These are phyloP conservation scores for Lagodon rhomboides DNA, from an alignment of 2,797 vertebrate genomes.

Conservation along the genomic window DNA sequence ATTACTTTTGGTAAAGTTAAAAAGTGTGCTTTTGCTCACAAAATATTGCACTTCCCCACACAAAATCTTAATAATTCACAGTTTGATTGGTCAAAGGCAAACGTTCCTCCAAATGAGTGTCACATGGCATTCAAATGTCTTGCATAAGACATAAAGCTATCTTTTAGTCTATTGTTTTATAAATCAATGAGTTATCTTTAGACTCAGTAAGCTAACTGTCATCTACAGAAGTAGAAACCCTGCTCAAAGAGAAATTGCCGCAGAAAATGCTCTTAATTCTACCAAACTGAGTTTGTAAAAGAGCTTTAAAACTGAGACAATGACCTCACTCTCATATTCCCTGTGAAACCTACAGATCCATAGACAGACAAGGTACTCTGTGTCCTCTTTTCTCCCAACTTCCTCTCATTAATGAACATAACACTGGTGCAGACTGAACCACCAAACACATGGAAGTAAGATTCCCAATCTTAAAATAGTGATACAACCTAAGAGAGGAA, in stretches of 20 bases:
- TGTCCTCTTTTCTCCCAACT: constrained; percentile 36
- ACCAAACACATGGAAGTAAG: constrained; percentile 54
- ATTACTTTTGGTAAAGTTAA: constrained; percentile 59
- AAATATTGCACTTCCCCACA: constrained; percentile 84
- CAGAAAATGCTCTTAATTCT: constrained; percentile 27
- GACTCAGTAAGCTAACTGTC: constrained; percentile 15
- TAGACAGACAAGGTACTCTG: constrained; percentile 19
- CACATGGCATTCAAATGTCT: constrained; percentile 47
- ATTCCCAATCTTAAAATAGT: constrained; percentile 78
- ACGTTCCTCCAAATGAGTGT: constrained; percentile 49
- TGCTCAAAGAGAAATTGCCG: constrained; percentile 19
- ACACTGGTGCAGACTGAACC: constrained; percentile 58
- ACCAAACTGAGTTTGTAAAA: constrained; percentile 11
- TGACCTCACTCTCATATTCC: constrained; percentile 25
- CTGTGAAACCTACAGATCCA: constrained; percentile 50
- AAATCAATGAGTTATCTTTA: constrained; percentile 29
- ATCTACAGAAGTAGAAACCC: constrained; percentile 30
- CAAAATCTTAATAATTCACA: constrained; percentile 78
- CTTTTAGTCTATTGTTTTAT: constrained; percentile 21
- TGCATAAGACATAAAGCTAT: constrained; percentile 66
- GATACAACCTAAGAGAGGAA: constrained; percentile 56
- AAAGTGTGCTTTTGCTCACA: constrained; percentile 55
- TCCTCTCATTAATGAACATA: constrained; percentile 60
- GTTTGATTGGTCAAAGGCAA: constrained; percentile 78
- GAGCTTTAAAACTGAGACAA: not conserved